Conservation (phyloP, 2,888 invertebrate genomes). For the Heliconius aoede region DNA sequence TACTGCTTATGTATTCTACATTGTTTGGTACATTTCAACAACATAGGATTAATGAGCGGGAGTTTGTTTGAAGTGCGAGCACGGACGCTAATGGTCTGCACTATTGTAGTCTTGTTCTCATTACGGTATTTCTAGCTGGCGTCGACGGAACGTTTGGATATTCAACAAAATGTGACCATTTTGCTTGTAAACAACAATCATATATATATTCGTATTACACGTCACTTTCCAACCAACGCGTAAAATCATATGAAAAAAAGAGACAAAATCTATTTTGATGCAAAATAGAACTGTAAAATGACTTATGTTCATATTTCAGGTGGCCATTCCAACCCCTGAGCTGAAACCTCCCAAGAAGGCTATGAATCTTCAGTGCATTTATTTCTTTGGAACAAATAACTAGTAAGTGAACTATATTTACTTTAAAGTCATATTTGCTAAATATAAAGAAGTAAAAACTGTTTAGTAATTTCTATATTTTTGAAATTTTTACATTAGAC, state of each 20-base stretch:
- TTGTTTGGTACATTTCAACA: conserved; percentile 15
- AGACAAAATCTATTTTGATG: conserved; percentile 40
- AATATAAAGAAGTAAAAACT: no score
- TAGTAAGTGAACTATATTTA: conserved; percentile 88
- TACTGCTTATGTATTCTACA: not conserved
- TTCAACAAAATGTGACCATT: conserved; percentile 6
- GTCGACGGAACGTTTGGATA: conserved; percentile 19
- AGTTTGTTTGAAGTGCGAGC: conserved; percentile 34
- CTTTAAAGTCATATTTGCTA: not conserved
- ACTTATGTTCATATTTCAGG: conserved; percentile 81
- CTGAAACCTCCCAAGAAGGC: conserved; percentile 90
- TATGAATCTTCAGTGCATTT: conserved; percentile 90
- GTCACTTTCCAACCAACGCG: conserved; percentile 20
- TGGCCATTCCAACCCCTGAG: conserved; percentile 91
- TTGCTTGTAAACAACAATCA: conserved; percentile 36
- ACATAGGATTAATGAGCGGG: conserved; percentile 42
- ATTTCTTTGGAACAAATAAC: conserved; percentile 97
- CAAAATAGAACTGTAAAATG: conserved; percentile 37
- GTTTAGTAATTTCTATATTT: no score
- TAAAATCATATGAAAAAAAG: conserved; percentile 29
- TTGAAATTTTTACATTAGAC: no score
- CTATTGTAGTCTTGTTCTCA: conserved; percentile 27
- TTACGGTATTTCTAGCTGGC: conserved; percentile 35
- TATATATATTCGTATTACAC: conserved; percentile 26
- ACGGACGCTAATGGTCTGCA: conserved; percentile 34